Percentiles rank a stretch among this genome's conserved stretches.
Evolutionary conservation across 1,140 invertebrate genomes (phyloP).

Genomic region (Hyposmocoma kahamanoa): DNA sequence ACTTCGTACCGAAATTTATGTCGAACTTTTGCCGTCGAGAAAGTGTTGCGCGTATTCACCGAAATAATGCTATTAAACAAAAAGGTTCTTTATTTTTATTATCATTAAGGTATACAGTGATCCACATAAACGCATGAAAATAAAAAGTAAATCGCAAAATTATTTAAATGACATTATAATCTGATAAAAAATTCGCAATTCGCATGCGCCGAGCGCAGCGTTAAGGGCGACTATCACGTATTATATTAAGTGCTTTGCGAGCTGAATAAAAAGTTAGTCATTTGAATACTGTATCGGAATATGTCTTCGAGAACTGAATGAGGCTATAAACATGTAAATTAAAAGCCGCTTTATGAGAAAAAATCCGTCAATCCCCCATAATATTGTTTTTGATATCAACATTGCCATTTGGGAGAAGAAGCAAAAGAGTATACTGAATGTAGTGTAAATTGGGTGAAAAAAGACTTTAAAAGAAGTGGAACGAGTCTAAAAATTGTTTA

Average conservation of each 20-base stretch:
- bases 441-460: too few relatives aligned
- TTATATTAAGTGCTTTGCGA: conserved; percentile 17
- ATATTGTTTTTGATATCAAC: too few relatives aligned
- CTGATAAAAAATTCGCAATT: conserved; percentile 10
- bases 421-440: too few relatives aligned
- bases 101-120: background rate
- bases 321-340: too few relatives aligned
- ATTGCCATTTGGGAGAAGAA: too few relatives aligned
- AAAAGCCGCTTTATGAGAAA: too few relatives aligned
- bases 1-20: conserved; percentile 24
- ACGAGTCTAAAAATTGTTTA: too few relatives aligned
- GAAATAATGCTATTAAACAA: conserved; percentile 1
- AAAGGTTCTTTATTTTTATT: too few relatives aligned
- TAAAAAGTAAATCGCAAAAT: conserved; percentile 2
- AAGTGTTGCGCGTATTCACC: conserved; percentile 20
- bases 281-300: background rate
- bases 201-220: conserved; percentile 2
- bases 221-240: conserved; percentile 7
- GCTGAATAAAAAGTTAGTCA: conserved; percentile 3
- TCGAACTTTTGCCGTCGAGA: conserved; percentile 14
- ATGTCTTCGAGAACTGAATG: too few relatives aligned
- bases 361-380: too few relatives aligned
- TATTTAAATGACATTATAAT: conserved; percentile 3
- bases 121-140: background rate
- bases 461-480: too few relatives aligned